Percentiles rank a stretch among this genome's conserved stretches.
Conservation (phyloP, 2,113 vertebrate genomes). For the Nipponia nippon region DNA sequence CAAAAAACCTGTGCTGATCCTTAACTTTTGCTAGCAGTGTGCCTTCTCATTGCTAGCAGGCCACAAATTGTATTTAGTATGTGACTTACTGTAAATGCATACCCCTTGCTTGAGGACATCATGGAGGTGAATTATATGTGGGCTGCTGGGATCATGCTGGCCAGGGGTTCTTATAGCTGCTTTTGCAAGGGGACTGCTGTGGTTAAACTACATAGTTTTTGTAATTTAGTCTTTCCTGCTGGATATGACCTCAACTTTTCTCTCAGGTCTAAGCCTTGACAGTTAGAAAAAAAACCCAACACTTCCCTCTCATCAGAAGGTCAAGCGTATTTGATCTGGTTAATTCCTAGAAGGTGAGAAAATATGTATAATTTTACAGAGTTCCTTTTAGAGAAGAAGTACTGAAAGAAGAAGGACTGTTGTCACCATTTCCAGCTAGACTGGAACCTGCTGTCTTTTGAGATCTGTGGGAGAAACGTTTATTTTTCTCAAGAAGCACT, state of each 20-base stretch:
- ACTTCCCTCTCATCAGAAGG: background rate
- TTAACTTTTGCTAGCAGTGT: background rate
- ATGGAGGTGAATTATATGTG: background rate
- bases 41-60: constrained; percentile 6
- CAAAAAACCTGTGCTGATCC: background rate
- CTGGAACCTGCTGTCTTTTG: background rate
- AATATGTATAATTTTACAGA: background rate
- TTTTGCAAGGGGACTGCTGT: background rate
- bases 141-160: background rate
- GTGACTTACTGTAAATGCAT: constrained; percentile 41
- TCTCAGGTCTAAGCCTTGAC: background rate
- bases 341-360: background rate
- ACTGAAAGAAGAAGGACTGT: background rate
- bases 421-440: background rate
- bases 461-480: background rate
- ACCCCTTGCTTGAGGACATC: background rate
- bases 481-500: background rate
- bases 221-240: background rate
- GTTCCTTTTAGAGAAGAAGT: background rate
- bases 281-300: background rate
- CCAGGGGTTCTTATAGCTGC: background rate
- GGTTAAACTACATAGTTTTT: background rate
- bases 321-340: background rate
- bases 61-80: constrained; percentile 14
- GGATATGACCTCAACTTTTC: background rate